Percentiles rank a stretch among this genome's conserved stretches.
Conservation (phyloP, 2,113 vertebrate genomes). For the Amphiprion percula region DNA sequence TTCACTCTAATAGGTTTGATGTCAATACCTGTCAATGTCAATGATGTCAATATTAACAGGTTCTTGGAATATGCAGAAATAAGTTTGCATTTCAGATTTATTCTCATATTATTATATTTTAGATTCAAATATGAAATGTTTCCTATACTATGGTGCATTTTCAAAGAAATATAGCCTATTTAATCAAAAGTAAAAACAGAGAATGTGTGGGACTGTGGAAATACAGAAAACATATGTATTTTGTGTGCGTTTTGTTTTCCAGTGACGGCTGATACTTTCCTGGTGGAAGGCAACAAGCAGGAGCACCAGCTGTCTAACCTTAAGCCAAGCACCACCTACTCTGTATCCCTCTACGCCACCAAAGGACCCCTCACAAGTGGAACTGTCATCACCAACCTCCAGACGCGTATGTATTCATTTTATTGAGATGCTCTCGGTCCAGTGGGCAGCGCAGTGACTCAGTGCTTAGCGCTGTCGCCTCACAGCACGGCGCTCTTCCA, state of each 20-base stretch:
- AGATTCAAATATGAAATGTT: neutral
- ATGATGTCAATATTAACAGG: too few species aligned
- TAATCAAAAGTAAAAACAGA: neutral
- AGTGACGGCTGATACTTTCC: slow-evolving; percentile 93
- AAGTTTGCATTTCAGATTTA: neutral
- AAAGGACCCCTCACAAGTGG: slow-evolving; percentile 92
- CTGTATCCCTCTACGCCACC: slow-evolving; percentile 90
- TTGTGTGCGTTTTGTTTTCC: slow-evolving; percentile 37
- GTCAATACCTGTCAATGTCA: neutral
- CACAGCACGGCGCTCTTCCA: slow-evolving; percentile 1
- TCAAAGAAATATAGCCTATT: slow-evolving; percentile 1
- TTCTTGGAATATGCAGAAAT: slow-evolving; percentile 7
- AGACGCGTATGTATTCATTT: slow-evolving; percentile 88
- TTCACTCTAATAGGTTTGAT: neutral
- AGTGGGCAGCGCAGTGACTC: neutral
- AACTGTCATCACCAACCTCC: slow-evolving; percentile 91
- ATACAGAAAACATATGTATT: neutral
- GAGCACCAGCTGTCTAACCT: slow-evolving; percentile 91
- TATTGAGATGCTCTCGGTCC: slow-evolving; percentile 4
- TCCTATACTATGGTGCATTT: neutral
- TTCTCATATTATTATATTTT: neutral
- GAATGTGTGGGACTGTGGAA: slow-evolving; percentile 6
- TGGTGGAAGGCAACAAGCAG: slow-evolving; percentile 91
- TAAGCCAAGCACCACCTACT: slow-evolving; percentile 92
- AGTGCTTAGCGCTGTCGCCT: slow-evolving; percentile 14